Evolutionary conservation across 2,797 vertebrate genomes (phyloP).

Genomic region (Caiman crocodilus): DNA sequence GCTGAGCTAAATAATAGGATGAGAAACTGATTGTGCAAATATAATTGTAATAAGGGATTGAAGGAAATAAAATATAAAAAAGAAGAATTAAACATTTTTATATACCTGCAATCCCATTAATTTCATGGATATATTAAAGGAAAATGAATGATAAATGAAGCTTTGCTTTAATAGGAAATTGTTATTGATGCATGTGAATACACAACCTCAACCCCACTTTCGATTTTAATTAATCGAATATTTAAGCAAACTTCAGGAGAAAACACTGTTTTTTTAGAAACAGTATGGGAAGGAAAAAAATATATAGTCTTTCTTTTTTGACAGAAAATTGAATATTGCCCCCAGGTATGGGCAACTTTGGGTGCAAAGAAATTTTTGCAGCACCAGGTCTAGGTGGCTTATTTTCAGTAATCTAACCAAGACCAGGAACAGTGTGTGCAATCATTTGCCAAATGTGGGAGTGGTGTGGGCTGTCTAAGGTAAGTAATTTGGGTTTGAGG

Average conservation of each 20-base stretch:
- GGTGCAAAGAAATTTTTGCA: background rate
- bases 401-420: background rate
- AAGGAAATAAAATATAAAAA: slow-evolving; percentile 44
- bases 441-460: no score
- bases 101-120: background rate
- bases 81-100: background rate
- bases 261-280: background rate
- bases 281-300: background rate
- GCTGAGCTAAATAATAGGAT: slow-evolving; percentile 9
- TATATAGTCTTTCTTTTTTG: background rate
- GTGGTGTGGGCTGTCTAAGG: no score
- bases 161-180: background rate
- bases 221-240: background rate
- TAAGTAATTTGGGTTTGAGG: no score
- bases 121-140: background rate
- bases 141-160: background rate
- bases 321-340: background rate
- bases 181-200: background rate
- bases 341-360: background rate
- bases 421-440: no score
- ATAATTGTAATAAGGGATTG: slow-evolving; percentile 8
- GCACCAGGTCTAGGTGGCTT: no score
- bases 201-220: background rate
- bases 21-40: background rate
- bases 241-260: background rate